Evolutionary conservation across 2,797 vertebrate genomes (phyloP).

Genomic region (Sebastes steindachneri): DNA sequence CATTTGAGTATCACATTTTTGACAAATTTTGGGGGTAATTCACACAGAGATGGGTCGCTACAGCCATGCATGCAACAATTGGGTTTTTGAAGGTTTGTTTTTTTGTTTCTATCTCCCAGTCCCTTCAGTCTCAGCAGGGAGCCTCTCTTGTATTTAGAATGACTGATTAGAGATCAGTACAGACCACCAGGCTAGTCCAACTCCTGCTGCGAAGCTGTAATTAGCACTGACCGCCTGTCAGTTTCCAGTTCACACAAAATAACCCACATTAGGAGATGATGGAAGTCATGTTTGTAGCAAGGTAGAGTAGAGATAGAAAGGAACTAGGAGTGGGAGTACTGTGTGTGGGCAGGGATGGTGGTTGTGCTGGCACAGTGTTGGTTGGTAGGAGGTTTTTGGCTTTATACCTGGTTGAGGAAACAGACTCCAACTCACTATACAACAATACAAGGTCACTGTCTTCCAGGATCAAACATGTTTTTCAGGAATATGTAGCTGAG

Average conservation of each 20-base stretch:
- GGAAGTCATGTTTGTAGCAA: constrained; percentile 25
- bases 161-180: constrained; percentile 54
- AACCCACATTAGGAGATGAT: constrained; percentile 20
- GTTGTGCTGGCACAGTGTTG: constrained; percentile 1
- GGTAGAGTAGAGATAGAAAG: background rate
- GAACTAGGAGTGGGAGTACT: constrained; percentile 18
- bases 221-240: constrained; percentile 40
- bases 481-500: background rate
- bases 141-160: constrained; percentile 36
- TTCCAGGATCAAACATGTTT: background rate
- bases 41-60: background rate
- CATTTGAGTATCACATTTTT: background rate
- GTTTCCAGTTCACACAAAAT: constrained; percentile 28
- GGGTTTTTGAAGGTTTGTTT: background rate
- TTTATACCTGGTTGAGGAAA: constrained; percentile 25
- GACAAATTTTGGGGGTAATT: background rate
- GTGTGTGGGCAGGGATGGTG: constrained; percentile 33
- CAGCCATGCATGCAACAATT: background rate
- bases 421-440: background rate
- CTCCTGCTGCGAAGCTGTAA: constrained; percentile 49
- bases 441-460: constrained; percentile 22
- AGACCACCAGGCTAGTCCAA: constrained; percentile 20
- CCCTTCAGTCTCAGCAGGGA: constrained; percentile 29
- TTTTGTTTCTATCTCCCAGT: constrained; percentile 3
- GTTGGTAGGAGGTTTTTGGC: constrained; percentile 37